Conservation (phyloP, 2,113 vertebrate genomes). For the Formicarius rufipectus region DNA sequence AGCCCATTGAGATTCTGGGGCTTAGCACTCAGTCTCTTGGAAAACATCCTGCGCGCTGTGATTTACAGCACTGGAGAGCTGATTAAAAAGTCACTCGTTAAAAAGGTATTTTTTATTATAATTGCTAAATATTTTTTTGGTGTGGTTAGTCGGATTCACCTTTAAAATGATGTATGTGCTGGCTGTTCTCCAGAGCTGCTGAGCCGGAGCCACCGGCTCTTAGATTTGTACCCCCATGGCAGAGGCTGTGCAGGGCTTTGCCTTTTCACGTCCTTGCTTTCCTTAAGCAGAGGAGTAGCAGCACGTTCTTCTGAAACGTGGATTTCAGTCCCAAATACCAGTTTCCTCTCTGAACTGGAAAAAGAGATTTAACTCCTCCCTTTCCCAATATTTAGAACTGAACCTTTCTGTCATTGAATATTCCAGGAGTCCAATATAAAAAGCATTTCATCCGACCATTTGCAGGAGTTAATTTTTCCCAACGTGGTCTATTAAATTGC, state of each 20-base stretch:
- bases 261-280: neutral
- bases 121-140: slow-evolving; percentile 61
- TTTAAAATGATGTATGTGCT: neutral
- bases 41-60: neutral
- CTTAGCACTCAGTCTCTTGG: slow-evolving; percentile 5
- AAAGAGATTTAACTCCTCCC: neutral
- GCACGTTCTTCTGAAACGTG: neutral
- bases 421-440: neutral
- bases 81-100: slow-evolving; percentile 63
- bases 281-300: neutral
- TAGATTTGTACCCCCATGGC: neutral
- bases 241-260: neutral
- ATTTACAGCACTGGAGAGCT: slow-evolving; percentile 42
- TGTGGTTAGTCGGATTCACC: slow-evolving; percentile 32
- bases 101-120: slow-evolving; percentile 58
- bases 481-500: neutral
- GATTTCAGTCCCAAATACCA: neutral
- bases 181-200: slow-evolving; percentile 33
- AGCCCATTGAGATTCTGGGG: neutral
- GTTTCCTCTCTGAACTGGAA: neutral
- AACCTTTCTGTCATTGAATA: neutral
- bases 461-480: neutral
- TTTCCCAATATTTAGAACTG: neutral
- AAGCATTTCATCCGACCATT: neutral
- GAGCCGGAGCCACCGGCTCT: neutral